Conservation (phyloP, 92 coral and sea anemone genomes). For the Scolanthus callimorphus region DNA sequence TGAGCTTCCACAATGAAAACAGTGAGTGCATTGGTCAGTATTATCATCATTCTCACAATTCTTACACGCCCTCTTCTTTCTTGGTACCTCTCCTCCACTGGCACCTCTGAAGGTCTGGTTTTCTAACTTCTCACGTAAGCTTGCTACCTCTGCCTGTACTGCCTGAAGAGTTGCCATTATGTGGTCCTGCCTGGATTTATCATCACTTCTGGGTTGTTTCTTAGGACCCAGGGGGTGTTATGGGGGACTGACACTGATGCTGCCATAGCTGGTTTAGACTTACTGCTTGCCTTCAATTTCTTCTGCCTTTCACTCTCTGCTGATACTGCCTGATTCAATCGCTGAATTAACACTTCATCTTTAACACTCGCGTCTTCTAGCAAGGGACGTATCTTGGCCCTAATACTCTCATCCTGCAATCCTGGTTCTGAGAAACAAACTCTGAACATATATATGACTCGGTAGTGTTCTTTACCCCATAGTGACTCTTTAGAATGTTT, state of each 20-base stretch:
- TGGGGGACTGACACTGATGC: constrained; percentile 21
- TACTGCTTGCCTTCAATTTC: constrained; percentile 45
- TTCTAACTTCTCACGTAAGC: constrained; percentile 26
- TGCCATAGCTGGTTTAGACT: constrained; percentile 21
- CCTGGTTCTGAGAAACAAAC: constrained; percentile 32
- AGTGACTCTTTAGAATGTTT: constrained; percentile 47
- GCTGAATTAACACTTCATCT: no score
- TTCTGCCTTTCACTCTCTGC: no score
- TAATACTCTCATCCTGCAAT: no score
- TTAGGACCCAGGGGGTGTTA: constrained; percentile 3
- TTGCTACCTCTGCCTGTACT: constrained; percentile 31
- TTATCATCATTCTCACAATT: constrained; percentile 22
- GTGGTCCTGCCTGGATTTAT: constrained; percentile 20
- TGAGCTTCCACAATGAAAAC: constrained; percentile 50
- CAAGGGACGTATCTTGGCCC: no score
- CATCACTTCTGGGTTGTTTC: not conserved
- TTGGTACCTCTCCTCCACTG: not conserved
- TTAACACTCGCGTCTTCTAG: no score
- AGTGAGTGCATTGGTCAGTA: constrained; percentile 27
- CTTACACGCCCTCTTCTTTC: constrained; percentile 23
- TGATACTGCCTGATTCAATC: no score
- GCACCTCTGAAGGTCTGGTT: constrained; percentile 3
- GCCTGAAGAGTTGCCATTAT: constrained; percentile 31
- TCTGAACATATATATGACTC: constrained; percentile 48
- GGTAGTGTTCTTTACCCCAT: constrained; percentile 37